These are phyloP conservation scores for Neotragus moschatus DNA, from an alignment of 2,113 vertebrate genomes.

Conservation along the genomic window DNA sequence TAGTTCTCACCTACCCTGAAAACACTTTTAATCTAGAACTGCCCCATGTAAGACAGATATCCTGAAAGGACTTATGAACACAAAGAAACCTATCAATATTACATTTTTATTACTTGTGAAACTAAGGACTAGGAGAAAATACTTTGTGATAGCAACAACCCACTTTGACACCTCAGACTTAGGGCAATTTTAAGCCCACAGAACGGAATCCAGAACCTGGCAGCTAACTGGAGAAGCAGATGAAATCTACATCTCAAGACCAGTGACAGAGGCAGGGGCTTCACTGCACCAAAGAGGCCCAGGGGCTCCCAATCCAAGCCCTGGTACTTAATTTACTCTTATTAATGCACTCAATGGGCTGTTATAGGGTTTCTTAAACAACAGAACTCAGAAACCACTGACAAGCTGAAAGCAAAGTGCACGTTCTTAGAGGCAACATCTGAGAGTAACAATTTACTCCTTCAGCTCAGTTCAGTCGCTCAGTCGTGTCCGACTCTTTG, in stretches of 20 bases:
- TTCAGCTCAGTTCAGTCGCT: too few relatives aligned
- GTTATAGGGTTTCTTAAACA: background rate
- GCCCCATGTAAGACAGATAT: fast-evolving
- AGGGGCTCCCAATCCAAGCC: background rate
- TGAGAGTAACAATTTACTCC: background rate
- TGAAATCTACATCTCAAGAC: background rate
- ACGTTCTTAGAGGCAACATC: background rate
- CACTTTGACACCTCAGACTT: background rate
- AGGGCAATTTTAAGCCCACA: background rate
- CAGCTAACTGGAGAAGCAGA: background rate
- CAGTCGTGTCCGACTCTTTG: too few relatives aligned
- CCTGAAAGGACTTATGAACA: background rate
- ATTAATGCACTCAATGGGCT: too few relatives aligned
- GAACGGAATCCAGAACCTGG: background rate
- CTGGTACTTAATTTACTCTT: background rate
- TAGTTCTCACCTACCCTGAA: background rate
- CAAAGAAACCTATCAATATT: background rate
- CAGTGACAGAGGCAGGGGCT: background rate
- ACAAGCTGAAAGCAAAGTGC: background rate
- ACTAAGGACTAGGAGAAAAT: background rate
- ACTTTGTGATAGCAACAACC: background rate
- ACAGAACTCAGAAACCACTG: background rate
- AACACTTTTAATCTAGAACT: background rate
- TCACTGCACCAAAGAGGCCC: background rate
- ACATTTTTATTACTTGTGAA: background rate